Base-by-base conservation (phyloP, 2,797 vertebrate species). In the Pangasius larnaudii region DNA sequence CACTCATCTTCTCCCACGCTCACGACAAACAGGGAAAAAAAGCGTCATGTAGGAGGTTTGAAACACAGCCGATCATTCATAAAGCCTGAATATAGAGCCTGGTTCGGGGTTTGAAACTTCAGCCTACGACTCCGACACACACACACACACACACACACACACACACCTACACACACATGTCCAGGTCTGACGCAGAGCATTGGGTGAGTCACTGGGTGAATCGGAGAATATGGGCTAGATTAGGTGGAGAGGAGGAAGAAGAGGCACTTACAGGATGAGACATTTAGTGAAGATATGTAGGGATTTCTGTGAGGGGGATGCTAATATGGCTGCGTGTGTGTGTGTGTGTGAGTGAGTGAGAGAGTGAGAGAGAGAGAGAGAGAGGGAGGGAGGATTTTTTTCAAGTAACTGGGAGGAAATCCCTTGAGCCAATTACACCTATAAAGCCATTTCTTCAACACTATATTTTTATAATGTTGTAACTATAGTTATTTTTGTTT, bases 11-110 rank as follows among this genome's bases (percentile, higher is more conserved):
- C 67, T 85, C 84, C 51, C 51, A 74, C 53, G 7, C 36, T 59
- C 69, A 22, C 33, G 22, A 14, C 11, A 7, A 33, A 22, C 19
- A n/a, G 56, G 22, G 36, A 42, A 49, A 56, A 61, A 85, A 16
- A 61, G 33, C 63, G 49, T 18, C 24, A 42, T 30, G 89, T 90
- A 75, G 85, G 89, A 87, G 86, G 86, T 65, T 78, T 59, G 46
- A 42, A 83, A 81, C 56, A 24, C 30, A 85, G 83, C 56, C 56
- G 22, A 78, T 89, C 82, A 42, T 89, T 88, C 86, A 87, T 80
- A 86, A 85, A 89, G 78, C 77, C 85, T 65, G 77, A 87, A 84
- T 78, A 46, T 14, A 75, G 69, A 69, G 71, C 39, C 84, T 83
- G 79, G 75, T 58, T 53, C 58, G 67, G n/a, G 33, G 69, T 39